Percentiles rank a stretch among this genome's conserved stretches.
Conservation (phyloP, 2,797 vertebrate genomes). For the Molossus alvarezi region DNA sequence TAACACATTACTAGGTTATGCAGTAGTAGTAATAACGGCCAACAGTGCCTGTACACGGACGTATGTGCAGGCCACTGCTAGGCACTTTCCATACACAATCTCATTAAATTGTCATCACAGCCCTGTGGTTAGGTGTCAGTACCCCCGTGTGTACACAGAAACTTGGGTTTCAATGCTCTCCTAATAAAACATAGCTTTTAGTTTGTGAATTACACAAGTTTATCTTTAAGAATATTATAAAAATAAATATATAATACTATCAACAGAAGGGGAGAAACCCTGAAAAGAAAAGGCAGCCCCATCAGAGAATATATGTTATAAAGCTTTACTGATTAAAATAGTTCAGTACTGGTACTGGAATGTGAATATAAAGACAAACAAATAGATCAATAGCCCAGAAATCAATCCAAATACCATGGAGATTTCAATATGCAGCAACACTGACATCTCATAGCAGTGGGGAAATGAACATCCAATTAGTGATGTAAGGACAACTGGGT, state of each 20-base stretch:
- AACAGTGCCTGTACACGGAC: not conserved
- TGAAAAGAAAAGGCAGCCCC: not conserved
- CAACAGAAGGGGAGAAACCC: not conserved
- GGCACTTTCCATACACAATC: not conserved
- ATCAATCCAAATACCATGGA: not conserved
- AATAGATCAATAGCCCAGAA: not conserved
- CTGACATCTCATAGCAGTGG: not conserved
- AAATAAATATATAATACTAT: slow-evolving; percentile 8
- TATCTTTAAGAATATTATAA: not conserved
- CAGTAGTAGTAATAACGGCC: accelerated
- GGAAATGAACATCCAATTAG: not conserved
- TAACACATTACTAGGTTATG: not conserved
- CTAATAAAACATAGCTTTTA: slow-evolving; percentile 16
- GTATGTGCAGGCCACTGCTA: too few relatives aligned
- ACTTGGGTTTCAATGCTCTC: not conserved
- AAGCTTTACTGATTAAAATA: not conserved
- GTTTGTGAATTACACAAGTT: not conserved
- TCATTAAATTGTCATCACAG: not conserved
- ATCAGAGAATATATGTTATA: not conserved
- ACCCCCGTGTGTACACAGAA: not conserved
- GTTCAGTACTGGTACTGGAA: not conserved
- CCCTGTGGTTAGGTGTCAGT: not conserved
- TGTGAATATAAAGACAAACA: not conserved
- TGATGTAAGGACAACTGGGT: not conserved
- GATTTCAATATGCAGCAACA: not conserved